A percentile compares a stretch with the other conserved stretches of the same genome.
These are phyloP conservation scores for Lophotis ruficrista DNA, from an alignment of 2,113 vertebrate genomes.

Conservation along the genomic window DNA sequence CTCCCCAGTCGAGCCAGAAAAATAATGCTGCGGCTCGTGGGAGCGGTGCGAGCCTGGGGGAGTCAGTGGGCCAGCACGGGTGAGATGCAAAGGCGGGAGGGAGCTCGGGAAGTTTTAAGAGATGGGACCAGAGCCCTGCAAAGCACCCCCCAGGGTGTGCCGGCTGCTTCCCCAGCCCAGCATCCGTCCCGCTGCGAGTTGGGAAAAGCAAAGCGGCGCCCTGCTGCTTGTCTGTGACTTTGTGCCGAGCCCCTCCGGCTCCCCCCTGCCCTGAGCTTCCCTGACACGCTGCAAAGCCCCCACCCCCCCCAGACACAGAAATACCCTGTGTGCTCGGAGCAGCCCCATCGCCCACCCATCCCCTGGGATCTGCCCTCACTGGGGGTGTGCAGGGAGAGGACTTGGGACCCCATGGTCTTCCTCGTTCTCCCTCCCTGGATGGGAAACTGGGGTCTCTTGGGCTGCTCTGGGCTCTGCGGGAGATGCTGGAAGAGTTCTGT, in stretches of 20 bases:
- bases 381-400: fast-evolving
- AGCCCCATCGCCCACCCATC: background rate
- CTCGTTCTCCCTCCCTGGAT: background rate
- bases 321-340: fast-evolving
- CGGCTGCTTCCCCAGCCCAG: fast-evolving
- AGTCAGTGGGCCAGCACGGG: background rate
- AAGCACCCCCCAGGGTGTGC: background rate
- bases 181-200: fast-evolving
- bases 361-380: fast-evolving
- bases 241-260: background rate
- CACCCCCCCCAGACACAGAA: background rate
- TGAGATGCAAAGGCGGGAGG: background rate
- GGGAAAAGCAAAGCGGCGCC: background rate
- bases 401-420: fast-evolving
- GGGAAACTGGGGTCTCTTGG: background rate
- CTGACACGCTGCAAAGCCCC: fast-evolving
- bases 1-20: background rate
- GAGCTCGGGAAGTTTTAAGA: background rate
- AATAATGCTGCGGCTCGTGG: background rate
- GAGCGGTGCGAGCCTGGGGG: background rate
- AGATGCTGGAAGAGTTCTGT: background rate
- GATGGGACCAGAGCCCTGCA: fast-evolving
- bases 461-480: background rate
- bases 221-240: fast-evolving
- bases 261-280: background rate